Evolutionary conservation across 2,888 invertebrate genomes (phyloP).

Genomic region (Lottia scabra): DNA sequence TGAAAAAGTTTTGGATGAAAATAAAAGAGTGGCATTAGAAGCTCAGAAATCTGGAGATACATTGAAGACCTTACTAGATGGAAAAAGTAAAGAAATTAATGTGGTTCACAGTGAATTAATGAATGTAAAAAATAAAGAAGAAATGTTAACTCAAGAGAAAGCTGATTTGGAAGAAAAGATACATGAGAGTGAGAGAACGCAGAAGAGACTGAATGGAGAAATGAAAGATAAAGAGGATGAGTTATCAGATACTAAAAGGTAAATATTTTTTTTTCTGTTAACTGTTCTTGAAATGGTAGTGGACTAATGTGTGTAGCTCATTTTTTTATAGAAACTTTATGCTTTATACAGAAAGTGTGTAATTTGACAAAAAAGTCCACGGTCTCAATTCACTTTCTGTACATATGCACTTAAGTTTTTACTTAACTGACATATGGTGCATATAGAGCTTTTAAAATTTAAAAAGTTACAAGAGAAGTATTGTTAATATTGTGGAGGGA

Average conservation of each 20-base stretch:
- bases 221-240: constrained; percentile 45
- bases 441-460: too few species aligned
- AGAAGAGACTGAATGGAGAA: constrained; percentile 35
- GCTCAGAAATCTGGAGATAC: background rate
- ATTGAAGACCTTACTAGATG: background rate
- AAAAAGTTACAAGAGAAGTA: too few species aligned
- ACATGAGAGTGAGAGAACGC: constrained; percentile 34
- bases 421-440: too few species aligned
- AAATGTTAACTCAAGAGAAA: constrained; percentile 23
- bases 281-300: background rate
- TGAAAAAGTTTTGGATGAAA: constrained; percentile 9
- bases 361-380: too few species aligned
- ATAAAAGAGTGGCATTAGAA: background rate
- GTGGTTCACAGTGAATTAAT: background rate
- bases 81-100: background rate
- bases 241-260: constrained; percentile 41
- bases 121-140: background rate
- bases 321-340: too few species aligned
- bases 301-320: too few species aligned
- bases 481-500: too few species aligned
- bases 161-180: constrained; percentile 38
- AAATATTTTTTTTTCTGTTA: constrained; percentile 7
- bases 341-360: too few species aligned
- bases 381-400: too few species aligned
- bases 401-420: too few species aligned